Base-by-base conservation (phyloP, 2,113 vertebrate species). In the Neolamprologus longior region DNA sequence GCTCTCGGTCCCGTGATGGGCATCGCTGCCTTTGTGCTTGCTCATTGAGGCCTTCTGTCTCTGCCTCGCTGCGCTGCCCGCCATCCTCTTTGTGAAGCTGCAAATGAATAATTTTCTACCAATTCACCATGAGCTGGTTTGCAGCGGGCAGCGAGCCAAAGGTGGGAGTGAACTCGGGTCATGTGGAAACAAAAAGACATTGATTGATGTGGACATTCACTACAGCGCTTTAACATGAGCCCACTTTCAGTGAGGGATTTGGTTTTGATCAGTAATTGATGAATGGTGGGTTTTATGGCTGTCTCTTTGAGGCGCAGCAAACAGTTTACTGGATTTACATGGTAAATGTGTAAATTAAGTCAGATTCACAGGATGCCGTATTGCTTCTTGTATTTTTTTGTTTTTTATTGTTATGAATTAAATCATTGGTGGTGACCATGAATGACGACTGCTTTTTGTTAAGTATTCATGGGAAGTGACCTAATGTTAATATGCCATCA, bases 1-100 rank as follows among this genome's bases (percentile, higher is more conserved):
- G 95, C 85, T 19, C 95, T 90, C 40, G 84, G 87, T 90, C 93
- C 90, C 86, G 53, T 89, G 90, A 90, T 83, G 71, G 86, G 89
- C 61, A 82, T 84, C 7, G 47, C 68, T 81, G 94, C 86, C 91
- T 95, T 96, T 96, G 93, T 96, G 88, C 92, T 94, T 93, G 93
- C 88, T 93, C 92, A 91, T 92, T 90, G 79, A 94, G 92, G 92
- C 92, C 86, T 80, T 88, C 85, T 90, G 86, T 92, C 86, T 93
- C 88, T 85, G 87, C 88, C 21, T 90, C 85, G 83, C 82, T 78
- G 76, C 50, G 13, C 6, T 15, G 54, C 81, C 19, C 5, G 33
- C 33, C 58, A 45, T 42, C 54, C 84, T 85, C 47, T 79, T 71
- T 89, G 81, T 84, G 73, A 88, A 86, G 66, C 90, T 54, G 84